Evolutionary conservation across 2,113 vertebrate species (phyloP), one percentile per base, ranked within the genome.

Genomic region (Budorcas taxicolor): DNA sequence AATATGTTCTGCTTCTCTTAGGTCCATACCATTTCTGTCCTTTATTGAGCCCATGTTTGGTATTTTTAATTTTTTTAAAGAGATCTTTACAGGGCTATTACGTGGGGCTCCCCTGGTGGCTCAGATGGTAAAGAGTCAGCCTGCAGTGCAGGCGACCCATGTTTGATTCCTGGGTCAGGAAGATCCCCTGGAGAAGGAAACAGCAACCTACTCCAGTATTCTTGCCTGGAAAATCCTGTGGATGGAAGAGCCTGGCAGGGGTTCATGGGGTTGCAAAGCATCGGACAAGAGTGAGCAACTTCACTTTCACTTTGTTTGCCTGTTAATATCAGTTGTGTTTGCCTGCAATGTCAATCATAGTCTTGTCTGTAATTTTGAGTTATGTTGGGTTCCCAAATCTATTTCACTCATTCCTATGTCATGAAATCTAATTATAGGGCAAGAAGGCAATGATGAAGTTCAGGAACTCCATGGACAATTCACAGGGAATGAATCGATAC

Each of bases 401-500:
- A 43, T 71, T 83, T 84, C 52, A 36, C 21, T 81, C 40, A 58
- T 82, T 86, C 89, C 97, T 92, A 94, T 10, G 2, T 62, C 3
- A 10, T 71, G 57, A 6, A 83, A 71, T 95, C 47, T 97, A 78
- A 96, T 97, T 98, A 14, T 98, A 99, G 99, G 98, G 98, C 96
- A 98, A 99, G 84, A 99, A 98, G 92, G 98, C 98, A 4, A 71
- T 67, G 95, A 96, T 98, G n/a, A 99, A 97, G 94, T 96, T 97
- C 31, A 57, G 97, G 96, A 98, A 91, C 23, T 90, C 97, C 0
- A 2, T 74, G 88, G 99, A 99, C 25, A 94, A 97, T 80, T 92
- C 98, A 50, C 82, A 67, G 3, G 98, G 97, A 9, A 52, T 98
- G 52, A 99, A 99, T 1, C 98, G 98, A 0, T 99, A 99, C 91